phyloP scores from a whole-genome alignment of 1,140 invertebrate genomes.

The Drosophila pallidifrons region DNA sequence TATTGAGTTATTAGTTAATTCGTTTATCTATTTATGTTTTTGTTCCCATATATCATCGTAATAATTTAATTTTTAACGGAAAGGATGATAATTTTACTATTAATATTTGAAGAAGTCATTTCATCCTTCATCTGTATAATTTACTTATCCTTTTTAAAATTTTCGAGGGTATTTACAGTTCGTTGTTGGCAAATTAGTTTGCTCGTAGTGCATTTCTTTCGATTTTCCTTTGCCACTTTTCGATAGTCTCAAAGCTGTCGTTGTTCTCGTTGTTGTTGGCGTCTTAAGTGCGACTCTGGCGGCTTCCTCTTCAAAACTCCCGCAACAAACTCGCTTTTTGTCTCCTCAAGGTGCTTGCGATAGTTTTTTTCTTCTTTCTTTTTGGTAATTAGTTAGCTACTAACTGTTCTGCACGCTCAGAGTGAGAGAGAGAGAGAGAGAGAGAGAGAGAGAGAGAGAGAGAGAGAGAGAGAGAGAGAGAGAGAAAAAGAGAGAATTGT shows the following conservation, averaged over 20 bases:
- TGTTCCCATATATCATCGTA: too few relatives aligned
- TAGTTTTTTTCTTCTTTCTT: background rate
- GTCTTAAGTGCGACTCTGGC: background rate
- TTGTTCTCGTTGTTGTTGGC: background rate
- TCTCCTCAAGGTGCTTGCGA: constrained; percentile 22
- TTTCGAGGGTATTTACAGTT: background rate
- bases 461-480: background rate
- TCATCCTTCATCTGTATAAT: too few relatives aligned
- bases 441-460: too few relatives aligned
- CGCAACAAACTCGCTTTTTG: background rate
- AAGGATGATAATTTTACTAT: too few relatives aligned
- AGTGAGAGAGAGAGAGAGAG: too few relatives aligned
- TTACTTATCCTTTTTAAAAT: too few relatives aligned
- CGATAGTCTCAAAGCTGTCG: constrained; percentile 37
- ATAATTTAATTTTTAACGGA: too few relatives aligned
- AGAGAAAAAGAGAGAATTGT: background rate
- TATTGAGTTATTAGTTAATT: too few relatives aligned
- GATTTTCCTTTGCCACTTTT: constrained; percentile 34
- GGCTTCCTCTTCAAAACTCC: background rate
- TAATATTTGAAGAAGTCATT: too few relatives aligned
- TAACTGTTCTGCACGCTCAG: constrained; percentile 45
- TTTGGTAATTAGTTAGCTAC: constrained; percentile 73
- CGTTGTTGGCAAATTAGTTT: background rate
- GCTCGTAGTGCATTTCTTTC: background rate
- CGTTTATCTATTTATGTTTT: too few relatives aligned